Conservation (phyloP, 2,797 vertebrate species). For the Carduelis carduelis region DNA sequence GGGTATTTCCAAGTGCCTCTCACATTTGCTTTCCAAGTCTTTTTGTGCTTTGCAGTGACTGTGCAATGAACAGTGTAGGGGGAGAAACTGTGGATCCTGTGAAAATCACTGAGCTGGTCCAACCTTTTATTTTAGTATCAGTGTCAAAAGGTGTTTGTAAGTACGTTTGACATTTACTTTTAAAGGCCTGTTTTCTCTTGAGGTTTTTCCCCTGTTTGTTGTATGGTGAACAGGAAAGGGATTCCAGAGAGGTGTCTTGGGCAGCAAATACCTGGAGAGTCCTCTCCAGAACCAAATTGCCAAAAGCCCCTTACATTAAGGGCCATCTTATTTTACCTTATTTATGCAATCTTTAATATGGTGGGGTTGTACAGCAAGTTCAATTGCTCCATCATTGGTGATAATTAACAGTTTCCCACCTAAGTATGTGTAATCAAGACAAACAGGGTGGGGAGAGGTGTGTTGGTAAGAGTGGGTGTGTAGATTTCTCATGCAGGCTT, state of each 20-base stretch:
- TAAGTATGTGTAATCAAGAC: neutral
- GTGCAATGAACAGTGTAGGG: neutral
- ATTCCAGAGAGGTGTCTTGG: neutral
- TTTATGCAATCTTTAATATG: neutral
- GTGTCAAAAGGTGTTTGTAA: neutral
- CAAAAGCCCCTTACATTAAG: neutral
- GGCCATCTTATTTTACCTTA: neutral
- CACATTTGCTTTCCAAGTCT: neutral
- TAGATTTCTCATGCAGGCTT: neutral
- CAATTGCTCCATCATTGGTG: neutral
- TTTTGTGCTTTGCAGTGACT: neutral
- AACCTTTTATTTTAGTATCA: neutral
- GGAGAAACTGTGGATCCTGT: neutral
- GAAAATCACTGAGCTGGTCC: neutral
- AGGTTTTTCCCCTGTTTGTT: neutral
- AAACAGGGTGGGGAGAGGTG: neutral
- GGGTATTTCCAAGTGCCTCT: neutral
- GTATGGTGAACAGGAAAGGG: neutral
- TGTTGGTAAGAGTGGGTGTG: constrained; percentile 12
- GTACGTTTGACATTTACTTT: neutral
- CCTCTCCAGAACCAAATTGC: neutral
- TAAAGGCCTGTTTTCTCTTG: neutral
- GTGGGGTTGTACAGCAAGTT: neutral
- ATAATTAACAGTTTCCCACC: constrained; percentile 38
- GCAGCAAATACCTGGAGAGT: neutral